Conservation (phyloP, 2,113 vertebrate genomes). For the Mastomys coucha region DNA sequence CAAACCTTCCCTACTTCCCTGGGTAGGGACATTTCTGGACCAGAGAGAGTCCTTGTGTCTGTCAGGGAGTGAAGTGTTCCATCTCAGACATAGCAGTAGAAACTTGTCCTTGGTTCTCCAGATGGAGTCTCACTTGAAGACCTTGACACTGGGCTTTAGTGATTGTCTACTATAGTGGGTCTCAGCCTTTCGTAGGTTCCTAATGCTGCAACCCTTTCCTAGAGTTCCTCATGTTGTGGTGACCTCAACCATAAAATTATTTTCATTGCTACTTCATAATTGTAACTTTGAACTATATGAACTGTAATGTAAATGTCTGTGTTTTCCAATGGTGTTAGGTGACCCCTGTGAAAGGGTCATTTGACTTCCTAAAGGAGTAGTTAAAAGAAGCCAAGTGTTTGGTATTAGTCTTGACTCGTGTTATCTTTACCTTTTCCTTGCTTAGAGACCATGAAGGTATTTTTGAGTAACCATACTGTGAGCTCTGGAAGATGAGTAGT, state of each 20-base stretch:
- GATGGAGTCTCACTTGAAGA: neutral
- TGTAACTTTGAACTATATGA: neutral
- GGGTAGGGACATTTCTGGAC: neutral
- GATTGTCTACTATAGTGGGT: too few relatives aligned
- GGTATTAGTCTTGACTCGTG: neutral
- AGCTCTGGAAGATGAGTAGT: too few relatives aligned
- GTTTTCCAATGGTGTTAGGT: neutral
- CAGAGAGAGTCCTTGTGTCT: neutral
- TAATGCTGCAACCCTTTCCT: neutral
- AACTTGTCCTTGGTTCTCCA: neutral
- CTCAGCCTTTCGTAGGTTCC: too few relatives aligned
- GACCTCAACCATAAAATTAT: neutral
- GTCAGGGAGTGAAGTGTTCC: too few relatives aligned
- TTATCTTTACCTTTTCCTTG: neutral
- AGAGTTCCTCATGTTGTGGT: neutral
- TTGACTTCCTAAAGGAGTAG: neutral
- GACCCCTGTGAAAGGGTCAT: neutral
- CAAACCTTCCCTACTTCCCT: neutral
- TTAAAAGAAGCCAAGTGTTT: neutral
- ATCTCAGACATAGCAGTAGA: neutral
- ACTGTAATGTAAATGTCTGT: neutral
- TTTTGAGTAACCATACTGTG: neutral
- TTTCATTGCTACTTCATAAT: neutral
- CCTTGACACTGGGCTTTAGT: fast-evolving
- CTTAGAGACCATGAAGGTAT: neutral